phyloP scores from a whole-genome alignment of 2,113 vertebrate species.

The Alaudala cheleensis region DNA sequence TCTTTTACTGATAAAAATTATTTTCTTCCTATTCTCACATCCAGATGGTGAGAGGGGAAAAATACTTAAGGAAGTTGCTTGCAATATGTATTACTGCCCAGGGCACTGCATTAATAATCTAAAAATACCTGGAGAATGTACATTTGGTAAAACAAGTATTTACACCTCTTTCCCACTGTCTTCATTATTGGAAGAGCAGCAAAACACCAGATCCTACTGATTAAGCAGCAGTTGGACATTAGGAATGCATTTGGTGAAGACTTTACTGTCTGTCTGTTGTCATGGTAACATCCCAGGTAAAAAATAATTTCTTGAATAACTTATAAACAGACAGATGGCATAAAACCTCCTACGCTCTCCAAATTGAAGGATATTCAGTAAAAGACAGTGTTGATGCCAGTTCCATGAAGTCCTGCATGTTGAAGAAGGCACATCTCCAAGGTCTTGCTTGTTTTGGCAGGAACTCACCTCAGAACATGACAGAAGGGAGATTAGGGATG shows the following conservation, averaged over 20 bases:
- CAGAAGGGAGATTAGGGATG: not conserved
- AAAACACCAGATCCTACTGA: not conserved
- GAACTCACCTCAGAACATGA: not conserved
- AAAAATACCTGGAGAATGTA: not conserved
- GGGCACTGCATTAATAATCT: not conserved
- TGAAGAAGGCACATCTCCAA: not conserved
- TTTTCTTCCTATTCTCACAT: not conserved
- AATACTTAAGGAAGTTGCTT: not conserved
- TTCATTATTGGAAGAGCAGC: not conserved
- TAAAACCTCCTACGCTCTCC: slow-evolving; percentile 1
- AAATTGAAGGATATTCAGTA: not conserved
- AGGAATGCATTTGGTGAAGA: slow-evolving; percentile 30
- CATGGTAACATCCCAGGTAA: slow-evolving; percentile 64
- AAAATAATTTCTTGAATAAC: slow-evolving; percentile 54
- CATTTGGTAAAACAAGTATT: not conserved
- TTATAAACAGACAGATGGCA: slow-evolving; percentile 58
- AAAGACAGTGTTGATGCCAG: not conserved
- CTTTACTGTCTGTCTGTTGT: slow-evolving; percentile 50
- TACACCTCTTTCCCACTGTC: not conserved
- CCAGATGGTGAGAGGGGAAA: not conserved
- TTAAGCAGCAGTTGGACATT: slow-evolving; percentile 36
- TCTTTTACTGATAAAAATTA: not conserved
- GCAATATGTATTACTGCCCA: not conserved
- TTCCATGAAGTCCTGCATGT: not conserved
- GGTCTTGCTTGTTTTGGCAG: not conserved